Conservation (phyloP, 2,113 vertebrate species). For the Thomomys bottae region DNA sequence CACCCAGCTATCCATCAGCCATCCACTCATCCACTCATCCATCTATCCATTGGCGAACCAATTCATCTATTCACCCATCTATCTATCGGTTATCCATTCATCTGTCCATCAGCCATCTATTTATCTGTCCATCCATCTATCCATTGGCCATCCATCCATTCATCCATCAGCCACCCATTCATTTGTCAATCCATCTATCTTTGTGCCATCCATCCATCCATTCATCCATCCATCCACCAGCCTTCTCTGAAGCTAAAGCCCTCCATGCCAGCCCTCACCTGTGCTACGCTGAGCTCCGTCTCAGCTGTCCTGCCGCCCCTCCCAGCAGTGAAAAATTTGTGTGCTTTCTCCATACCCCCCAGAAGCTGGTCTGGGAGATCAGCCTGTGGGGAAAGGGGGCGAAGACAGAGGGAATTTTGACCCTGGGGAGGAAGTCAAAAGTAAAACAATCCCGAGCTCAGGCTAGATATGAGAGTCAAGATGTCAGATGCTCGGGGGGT, state of each 20-base stretch:
- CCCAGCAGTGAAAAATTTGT: constrained; percentile 83
- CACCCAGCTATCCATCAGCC: neutral
- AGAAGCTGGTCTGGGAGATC: constrained; percentile 74
- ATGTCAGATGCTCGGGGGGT: too few relatives aligned
- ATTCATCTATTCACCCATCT: neutral
- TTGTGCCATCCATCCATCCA: neutral
- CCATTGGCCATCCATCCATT: neutral
- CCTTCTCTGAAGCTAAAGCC: neutral
- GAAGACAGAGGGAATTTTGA: neutral
- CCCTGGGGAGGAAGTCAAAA: neutral
- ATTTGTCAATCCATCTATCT: too few relatives aligned
- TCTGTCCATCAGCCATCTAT: neutral
- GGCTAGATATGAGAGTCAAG: neutral
- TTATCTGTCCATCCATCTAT: neutral
- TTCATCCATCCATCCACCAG: neutral
- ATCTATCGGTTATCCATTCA: neutral
- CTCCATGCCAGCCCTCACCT: constrained; percentile 61
- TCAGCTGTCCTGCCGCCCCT: constrained; percentile 65
- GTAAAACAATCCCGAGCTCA: neutral
- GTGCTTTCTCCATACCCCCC: constrained; percentile 81
- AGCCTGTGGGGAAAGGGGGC: constrained; percentile 40
- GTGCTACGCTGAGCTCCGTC: constrained; percentile 54
- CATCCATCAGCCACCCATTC: neutral
- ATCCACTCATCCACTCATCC: neutral
- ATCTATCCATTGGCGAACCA: neutral